These are phyloP conservation scores for Cepaea nemoralis DNA, from an alignment of 1,140 invertebrate species.

Conservation along the genomic window DNA sequence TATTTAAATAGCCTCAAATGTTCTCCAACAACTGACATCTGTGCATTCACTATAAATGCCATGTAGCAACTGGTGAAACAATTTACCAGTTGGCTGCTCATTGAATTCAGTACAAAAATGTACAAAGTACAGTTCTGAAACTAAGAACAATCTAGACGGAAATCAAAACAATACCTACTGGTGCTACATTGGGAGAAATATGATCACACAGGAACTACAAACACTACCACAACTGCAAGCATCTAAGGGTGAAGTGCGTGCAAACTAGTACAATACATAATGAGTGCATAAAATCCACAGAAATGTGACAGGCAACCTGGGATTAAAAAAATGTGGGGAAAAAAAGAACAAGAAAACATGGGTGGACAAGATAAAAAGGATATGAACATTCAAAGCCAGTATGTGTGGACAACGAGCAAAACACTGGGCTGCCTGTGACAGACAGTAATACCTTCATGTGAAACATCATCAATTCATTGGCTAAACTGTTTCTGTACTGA, in stretches of 20 bases:
- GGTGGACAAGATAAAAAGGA: background rate
- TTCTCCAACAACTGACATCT: too few species aligned
- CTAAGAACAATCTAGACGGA: too few species aligned
- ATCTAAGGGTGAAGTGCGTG: background rate
- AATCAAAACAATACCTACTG: background rate
- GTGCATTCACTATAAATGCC: too few species aligned
- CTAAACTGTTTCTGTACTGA: conserved; percentile 82
- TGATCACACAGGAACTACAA: background rate
- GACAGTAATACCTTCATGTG: conserved; percentile 80
- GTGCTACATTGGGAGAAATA: too few species aligned
- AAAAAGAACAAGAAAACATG: background rate
- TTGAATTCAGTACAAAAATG: too few species aligned
- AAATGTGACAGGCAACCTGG: background rate
- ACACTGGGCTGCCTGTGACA: background rate
- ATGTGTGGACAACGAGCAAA: background rate
- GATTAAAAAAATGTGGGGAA: background rate
- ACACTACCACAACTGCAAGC: background rate
- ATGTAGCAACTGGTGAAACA: too few species aligned
- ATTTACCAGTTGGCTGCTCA: too few species aligned
- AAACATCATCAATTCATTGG: conserved; percentile 87
- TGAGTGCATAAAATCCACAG: background rate
- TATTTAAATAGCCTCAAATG: too few species aligned
- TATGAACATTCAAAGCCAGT: background rate
- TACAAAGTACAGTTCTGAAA: too few species aligned
- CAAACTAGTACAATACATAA: background rate